These are phyloP conservation scores for Clepsis dumicolana DNA, from an alignment of 2,888 invertebrate species.

Conservation along the genomic window DNA sequence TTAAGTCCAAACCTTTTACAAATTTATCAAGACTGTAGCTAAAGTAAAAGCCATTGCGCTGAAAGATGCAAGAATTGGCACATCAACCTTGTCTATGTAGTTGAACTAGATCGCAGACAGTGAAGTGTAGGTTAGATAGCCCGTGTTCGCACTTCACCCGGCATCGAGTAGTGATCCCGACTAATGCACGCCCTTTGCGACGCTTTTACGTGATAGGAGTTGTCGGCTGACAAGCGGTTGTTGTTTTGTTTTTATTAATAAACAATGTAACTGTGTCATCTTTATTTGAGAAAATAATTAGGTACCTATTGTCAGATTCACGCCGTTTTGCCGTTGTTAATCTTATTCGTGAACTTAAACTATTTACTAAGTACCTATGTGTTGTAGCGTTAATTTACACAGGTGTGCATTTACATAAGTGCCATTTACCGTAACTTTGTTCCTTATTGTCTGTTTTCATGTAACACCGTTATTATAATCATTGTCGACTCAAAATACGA, in stretches of 20 bases:
- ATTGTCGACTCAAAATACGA: not conserved
- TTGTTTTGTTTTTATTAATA: not conserved
- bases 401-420: not conserved
- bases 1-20: too few relatives aligned
- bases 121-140: constrained; percentile 51
- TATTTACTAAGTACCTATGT: too few relatives aligned
- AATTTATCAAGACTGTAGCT: not conserved
- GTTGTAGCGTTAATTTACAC: too few relatives aligned
- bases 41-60: not conserved
- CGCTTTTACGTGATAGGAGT: not conserved
- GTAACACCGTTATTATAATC: not conserved
- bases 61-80: not conserved
- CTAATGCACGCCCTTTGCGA: constrained; percentile 44
- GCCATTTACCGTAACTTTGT: not conserved
- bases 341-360: not conserved
- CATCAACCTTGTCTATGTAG: constrained; percentile 6
- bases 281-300: too few relatives aligned
- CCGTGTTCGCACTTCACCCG: constrained; percentile 51
- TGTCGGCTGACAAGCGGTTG: not conserved
- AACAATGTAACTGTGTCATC: too few relatives aligned
- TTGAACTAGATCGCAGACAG: not conserved
- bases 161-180: constrained; percentile 52
- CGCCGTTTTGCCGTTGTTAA: not conserved
- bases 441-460: not conserved
- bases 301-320: not conserved